Evolutionary conservation across 2,888 invertebrate species (phyloP).

Genomic region (Lucinisca nassula): DNA sequence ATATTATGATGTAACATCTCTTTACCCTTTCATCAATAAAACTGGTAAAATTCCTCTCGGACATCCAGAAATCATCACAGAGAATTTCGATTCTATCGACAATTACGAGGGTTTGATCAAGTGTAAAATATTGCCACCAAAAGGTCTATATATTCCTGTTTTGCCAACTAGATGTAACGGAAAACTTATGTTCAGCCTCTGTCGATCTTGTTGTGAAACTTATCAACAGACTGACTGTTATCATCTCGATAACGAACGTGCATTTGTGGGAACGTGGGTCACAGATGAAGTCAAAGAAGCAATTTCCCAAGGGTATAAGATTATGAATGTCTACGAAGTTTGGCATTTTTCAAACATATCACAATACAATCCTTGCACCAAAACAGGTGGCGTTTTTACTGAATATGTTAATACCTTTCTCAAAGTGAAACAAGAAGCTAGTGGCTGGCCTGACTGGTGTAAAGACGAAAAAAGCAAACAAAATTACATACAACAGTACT

Average conservation of each 20-base stretch:
- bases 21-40: constrained; percentile 80
- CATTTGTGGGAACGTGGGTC: constrained; percentile 49
- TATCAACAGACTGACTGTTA: constrained; percentile 28
- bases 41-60: constrained; percentile 72
- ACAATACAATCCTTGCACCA: constrained; percentile 25
- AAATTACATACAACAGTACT: constrained; percentile 61
- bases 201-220: no score
- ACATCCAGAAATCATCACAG: constrained; percentile 73
- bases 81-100: constrained; percentile 66
- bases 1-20: constrained; percentile 74
- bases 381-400: constrained; percentile 75
- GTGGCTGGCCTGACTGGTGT: constrained; percentile 73
- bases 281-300: constrained; percentile 31
- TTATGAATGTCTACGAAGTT: constrained; percentile 54
- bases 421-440: constrained; percentile 75
- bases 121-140: constrained; percentile 78
- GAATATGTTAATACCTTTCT: constrained; percentile 65
- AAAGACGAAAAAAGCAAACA: constrained; percentile 63
- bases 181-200: no score
- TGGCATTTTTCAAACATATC: constrained; percentile 55
- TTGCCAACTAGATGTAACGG: no score
- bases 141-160: constrained; percentile 79
- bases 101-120: constrained; percentile 79
- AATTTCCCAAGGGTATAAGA: constrained; percentile 38
- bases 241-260: constrained; percentile 33